Evolutionary conservation across 2,113 vertebrate genomes (phyloP), one percentile per base, ranked within the genome.

Genomic region (Leptodactylus fuscus): DNA sequence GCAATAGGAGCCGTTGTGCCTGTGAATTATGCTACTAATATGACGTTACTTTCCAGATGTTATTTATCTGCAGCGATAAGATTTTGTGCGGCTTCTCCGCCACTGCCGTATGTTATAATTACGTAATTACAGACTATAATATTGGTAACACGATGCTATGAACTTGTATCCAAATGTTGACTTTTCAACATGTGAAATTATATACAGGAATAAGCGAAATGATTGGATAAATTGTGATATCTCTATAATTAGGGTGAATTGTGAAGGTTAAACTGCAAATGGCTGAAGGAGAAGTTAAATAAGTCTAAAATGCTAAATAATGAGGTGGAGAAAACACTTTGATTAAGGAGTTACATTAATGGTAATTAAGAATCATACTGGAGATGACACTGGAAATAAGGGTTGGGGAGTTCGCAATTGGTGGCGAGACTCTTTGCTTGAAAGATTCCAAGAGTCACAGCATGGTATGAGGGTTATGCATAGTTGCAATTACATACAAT

Each of bases 1-100:
- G 67, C 65, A 41, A 55, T 55, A 36, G 20, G 20, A 4, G 20
- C 18, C 11, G 62, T 41, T 71, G 29, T 12, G 1, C 22, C 36
- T 41, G 18, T 51, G 67, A 82, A 82, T 38, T 41, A 73, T 71
- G 11, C 13, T 48, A 5, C 46, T 65, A 82, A 82, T 73, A 53
- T 69, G 80, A 67, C 41, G 27, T 51, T 22, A 12, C 38, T 24
- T 29, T 27, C 48, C 9, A 53, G 29, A 82, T 71, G 13, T 73
- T 71, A 82, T 73, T 71, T 82, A 36, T 73, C 53, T 79, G 29
- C 12, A 41, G 8, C 16, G 22, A 79, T 79, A 58, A 58, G 51
- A 60, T 58, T 38, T 4, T 34, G 20, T 34, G 44, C 8, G 4
- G 41, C 58, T 44, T 67, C 24, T 81, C 24, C 12, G 62, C 18